Evolutionary conservation across 92 coral and sea anemone species (phyloP).

Genomic region (Metridium senile): DNA sequence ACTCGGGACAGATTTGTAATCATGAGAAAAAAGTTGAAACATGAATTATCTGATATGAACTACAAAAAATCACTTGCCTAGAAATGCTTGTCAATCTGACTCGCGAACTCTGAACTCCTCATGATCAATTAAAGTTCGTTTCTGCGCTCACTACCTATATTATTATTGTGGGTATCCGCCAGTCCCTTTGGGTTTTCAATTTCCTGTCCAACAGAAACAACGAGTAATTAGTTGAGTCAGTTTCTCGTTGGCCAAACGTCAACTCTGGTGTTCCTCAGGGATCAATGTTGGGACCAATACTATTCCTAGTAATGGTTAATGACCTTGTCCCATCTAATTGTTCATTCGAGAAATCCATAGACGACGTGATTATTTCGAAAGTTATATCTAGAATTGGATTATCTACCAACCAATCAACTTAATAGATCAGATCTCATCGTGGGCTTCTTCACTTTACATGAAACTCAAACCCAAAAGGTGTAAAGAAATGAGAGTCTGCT

Average conservation of each 20-base stretch:
- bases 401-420: conserved; percentile 24
- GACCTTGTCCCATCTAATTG: conserved; percentile 34
- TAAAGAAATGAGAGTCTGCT: conserved; percentile 12
- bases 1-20: too few relatives aligned
- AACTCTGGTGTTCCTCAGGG: conserved; percentile 50
- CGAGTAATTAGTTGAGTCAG: conserved; percentile 40
- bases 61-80: too few relatives aligned
- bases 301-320: conserved; percentile 50
- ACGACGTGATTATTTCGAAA: conserved; percentile 42
- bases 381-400: conserved; percentile 13
- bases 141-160: too few relatives aligned
- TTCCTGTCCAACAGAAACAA: conserved; percentile 27
- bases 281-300: conserved; percentile 43
- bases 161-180: conserved; percentile 18
- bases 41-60: too few relatives aligned
- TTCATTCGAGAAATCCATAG: conserved; percentile 36
- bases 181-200: neutral
- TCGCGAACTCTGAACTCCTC: too few relatives aligned
- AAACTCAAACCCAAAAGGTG: conserved; percentile 52
- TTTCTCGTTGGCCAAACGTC: conserved; percentile 38
- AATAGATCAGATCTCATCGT: conserved; percentile 21
- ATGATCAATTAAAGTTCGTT: too few relatives aligned
- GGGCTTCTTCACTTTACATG: conserved; percentile 44
- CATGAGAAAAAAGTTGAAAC: too few relatives aligned
- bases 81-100: too few relatives aligned